Percentiles rank a stretch among this genome's conserved stretches.
phyloP scores from a whole-genome alignment of 1,140 invertebrate species.

The Heliconius himera region DNA sequence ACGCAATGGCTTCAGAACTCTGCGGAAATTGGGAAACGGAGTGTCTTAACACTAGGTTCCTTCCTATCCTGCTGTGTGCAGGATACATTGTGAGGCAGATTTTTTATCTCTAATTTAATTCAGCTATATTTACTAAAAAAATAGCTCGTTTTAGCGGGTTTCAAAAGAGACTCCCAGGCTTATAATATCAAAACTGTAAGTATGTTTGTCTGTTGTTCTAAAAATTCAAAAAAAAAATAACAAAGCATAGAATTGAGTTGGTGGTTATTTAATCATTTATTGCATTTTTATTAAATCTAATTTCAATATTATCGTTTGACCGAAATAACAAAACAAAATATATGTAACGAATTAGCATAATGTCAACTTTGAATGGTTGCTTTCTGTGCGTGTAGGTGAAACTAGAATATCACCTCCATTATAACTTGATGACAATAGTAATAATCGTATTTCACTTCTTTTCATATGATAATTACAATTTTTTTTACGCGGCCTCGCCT shows the following conservation, averaged over 20 bases:
- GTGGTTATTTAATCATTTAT: neutral
- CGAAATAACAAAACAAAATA: slow-evolving; percentile 23
- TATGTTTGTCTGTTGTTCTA: too few species aligned
- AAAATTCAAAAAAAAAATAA: neutral
- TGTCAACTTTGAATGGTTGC: neutral
- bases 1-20: too few species aligned
- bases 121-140: too few species aligned
- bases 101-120: too few species aligned
- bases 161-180: too few species aligned
- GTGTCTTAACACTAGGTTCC: too few species aligned
- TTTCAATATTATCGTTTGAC: slow-evolving; percentile 6
- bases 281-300: neutral
- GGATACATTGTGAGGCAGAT: too few species aligned
- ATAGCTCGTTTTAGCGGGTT: too few species aligned
- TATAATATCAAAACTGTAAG: too few species aligned
- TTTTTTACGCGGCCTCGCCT: neutral
- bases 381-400: neutral
- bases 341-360: slow-evolving; percentile 20
- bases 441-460: neutral
- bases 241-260: neutral
- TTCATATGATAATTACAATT: neutral
- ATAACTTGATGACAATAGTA: neutral
- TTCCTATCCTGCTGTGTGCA: too few species aligned
- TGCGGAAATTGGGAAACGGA: too few species aligned
- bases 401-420: neutral